These are phyloP conservation scores for Monochamus saltuarius DNA, from an alignment of 1,140 invertebrate species.

Conservation along the genomic window DNA sequence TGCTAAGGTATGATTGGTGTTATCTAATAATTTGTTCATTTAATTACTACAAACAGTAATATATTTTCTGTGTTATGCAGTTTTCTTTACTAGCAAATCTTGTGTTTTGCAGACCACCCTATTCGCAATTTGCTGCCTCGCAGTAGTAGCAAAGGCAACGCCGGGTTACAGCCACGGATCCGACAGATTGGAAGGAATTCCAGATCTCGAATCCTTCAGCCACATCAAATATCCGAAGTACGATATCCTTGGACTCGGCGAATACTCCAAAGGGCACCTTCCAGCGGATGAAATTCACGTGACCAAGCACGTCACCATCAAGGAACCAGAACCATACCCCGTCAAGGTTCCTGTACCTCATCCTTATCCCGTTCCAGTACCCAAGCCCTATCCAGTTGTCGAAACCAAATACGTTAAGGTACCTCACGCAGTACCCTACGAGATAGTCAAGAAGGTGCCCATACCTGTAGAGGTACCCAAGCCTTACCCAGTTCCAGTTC, in stretches of 20 bases:
- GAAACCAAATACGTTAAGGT: conserved; percentile 38
- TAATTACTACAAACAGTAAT: too few species aligned
- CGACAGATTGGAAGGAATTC: conserved; percentile 34
- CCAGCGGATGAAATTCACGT: conserved; percentile 39
- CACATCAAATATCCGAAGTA: conserved; percentile 36
- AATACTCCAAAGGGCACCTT: conserved; percentile 33
- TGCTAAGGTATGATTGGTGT: too few species aligned
- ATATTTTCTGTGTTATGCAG: too few species aligned
- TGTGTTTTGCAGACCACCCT: conserved; percentile 18
- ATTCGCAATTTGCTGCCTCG: conserved; percentile 30
- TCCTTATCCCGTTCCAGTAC: conserved; percentile 43
- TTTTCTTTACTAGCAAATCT: too few species aligned
- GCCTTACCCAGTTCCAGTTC: conserved; percentile 41
- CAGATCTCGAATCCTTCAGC: conserved; percentile 32
- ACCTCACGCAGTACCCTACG: conserved; percentile 40
- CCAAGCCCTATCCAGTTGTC: conserved; percentile 37
- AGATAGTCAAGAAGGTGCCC: conserved; percentile 38
- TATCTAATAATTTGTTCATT: too few species aligned
- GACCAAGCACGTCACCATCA: conserved; percentile 33
- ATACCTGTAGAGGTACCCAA: conserved; percentile 44
- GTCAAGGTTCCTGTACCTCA: conserved; percentile 43
- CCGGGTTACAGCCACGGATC: conserved; percentile 11
- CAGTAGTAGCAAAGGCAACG: conserved; percentile 24
- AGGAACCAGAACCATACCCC: conserved; percentile 42
- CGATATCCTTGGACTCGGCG: conserved; percentile 38